These are phyloP conservation scores for Podocnemis expansa DNA, from an alignment of 2,113 vertebrate genomes.

Conservation along the genomic window DNA sequence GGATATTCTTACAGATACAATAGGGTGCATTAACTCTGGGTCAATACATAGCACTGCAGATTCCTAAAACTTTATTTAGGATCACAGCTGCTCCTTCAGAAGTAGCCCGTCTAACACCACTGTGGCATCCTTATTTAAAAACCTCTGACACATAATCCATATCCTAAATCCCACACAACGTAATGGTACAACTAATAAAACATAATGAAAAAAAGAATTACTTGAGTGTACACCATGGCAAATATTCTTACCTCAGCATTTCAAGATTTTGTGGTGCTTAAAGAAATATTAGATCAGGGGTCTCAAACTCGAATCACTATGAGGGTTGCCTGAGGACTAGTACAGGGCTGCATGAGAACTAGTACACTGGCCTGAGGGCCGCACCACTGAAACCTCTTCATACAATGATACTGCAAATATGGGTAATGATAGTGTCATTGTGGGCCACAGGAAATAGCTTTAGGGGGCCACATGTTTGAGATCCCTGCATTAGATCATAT, in stretches of 20 bases:
- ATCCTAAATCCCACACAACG: accelerated
- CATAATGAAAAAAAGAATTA: accelerated
- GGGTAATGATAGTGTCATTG: no score
- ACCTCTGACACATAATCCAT: accelerated
- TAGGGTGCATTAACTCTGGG: accelerated
- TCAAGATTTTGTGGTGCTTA: accelerated
- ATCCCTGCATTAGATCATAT: accelerated
- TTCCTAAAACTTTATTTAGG: neutral
- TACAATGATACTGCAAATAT: no score
- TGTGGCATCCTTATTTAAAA: accelerated
- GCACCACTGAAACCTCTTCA: no score
- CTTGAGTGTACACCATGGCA: accelerated
- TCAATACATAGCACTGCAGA: accelerated
- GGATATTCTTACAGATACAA: accelerated
- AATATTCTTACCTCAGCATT: accelerated
- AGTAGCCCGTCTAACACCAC: accelerated
- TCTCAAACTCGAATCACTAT: no score
- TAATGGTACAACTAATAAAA: accelerated
- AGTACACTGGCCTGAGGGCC: no score
- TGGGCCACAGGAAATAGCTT: no score
- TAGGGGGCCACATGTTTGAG: no score
- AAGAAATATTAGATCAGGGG: accelerated
- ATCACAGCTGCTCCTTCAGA: neutral
- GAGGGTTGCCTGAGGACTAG: no score
- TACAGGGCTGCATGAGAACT: no score